Conservation (phyloP, 2,888 invertebrate species). For the Rhagonycha fulva region DNA sequence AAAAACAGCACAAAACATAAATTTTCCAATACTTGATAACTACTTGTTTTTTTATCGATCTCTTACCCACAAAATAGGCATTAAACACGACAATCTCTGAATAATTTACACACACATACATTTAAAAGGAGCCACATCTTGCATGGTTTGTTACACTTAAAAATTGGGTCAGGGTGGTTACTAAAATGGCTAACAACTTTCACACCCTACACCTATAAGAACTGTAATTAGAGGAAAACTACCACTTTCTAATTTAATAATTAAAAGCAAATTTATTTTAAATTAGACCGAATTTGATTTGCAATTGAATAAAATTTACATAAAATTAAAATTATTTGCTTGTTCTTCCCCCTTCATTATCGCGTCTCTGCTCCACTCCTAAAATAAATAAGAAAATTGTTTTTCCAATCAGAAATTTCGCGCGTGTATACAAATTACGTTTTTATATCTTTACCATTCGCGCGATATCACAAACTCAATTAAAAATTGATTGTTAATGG, state of each 20-base stretch:
- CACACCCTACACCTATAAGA: not conserved
- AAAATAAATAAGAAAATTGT: not conserved
- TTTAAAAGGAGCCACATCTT: not conserved
- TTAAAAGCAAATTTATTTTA: not conserved
- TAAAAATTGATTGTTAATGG: not conserved
- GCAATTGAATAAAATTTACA: not conserved
- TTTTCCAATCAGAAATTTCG: not conserved
- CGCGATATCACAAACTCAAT: not conserved
- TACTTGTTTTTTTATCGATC: slow-evolving; percentile 15
- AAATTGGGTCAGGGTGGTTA: not conserved
- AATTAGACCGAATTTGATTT: not conserved
- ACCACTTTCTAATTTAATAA: not conserved
- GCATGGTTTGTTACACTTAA: not conserved
- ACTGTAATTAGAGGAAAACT: not conserved
- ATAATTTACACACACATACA: slow-evolving; percentile 17
- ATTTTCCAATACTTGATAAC: not conserved
- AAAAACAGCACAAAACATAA: slow-evolving; percentile 8
- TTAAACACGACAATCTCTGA: slow-evolving; percentile 18
- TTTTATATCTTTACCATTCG: no score
- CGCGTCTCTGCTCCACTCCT: not conserved
- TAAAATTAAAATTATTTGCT: not conserved
- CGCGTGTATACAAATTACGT: no score
- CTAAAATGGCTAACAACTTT: not conserved
- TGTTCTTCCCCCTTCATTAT: not conserved
- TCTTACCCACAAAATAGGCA: slow-evolving; percentile 9